A percentile compares a stretch with the other conserved stretches of the same genome.
These are phyloP conservation scores for Ganaspis brasiliensis DNA, from an alignment of 2,888 invertebrate genomes.

Conservation along the genomic window DNA sequence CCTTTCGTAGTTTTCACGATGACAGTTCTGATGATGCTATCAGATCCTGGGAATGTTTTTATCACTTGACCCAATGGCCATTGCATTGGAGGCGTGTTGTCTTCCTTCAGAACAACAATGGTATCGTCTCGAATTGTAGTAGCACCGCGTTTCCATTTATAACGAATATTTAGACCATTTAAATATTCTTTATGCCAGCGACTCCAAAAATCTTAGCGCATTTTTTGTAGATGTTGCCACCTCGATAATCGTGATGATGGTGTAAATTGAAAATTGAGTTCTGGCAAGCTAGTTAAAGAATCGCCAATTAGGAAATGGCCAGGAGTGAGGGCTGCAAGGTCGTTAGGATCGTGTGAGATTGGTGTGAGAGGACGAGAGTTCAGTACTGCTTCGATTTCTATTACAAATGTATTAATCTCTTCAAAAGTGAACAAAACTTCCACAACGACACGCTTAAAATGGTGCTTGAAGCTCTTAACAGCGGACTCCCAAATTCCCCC, in stretches of 20 bases:
- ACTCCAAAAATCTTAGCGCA: too few relatives aligned
- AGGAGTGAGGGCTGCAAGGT: background rate
- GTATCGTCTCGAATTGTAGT: slow-evolving; percentile 41
- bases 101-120: slow-evolving; percentile 52
- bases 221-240: background rate
- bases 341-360: slow-evolving; percentile 40
- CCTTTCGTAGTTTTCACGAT: slow-evolving; percentile 17
- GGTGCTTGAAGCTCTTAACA: slow-evolving; percentile 62
- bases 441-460: slow-evolving; percentile 59
- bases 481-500: slow-evolving; percentile 56
- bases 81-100: slow-evolving; percentile 26
- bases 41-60: slow-evolving; percentile 12
- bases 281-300: background rate
- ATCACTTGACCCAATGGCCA: slow-evolving; percentile 41
- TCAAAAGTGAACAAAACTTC: slow-evolving; percentile 59
- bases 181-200: too few relatives aligned
- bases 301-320: background rate
- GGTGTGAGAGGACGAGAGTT: slow-evolving; percentile 56
- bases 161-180: slow-evolving; percentile 49
- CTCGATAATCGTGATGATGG: background rate
- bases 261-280: background rate
- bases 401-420: slow-evolving; percentile 55
- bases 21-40: slow-evolving; percentile 21
- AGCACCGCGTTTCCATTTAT: slow-evolving; percentile 49
- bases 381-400: slow-evolving; percentile 54